Evolutionary conservation across 2,888 invertebrate genomes (phyloP).

Genomic region (Trisateles emortualis): DNA sequence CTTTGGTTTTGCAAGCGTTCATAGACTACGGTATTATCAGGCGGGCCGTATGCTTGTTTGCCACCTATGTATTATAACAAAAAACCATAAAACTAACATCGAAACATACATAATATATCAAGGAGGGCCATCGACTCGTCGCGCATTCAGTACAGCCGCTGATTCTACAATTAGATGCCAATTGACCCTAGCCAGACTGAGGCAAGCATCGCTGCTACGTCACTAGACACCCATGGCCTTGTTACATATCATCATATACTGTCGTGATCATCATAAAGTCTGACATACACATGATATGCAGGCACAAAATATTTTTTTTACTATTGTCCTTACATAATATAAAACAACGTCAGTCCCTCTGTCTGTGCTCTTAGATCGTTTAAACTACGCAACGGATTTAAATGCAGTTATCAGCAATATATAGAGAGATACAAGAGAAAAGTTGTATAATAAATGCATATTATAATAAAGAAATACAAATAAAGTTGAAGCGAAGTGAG

Average conservation of each 20-base stretch:
- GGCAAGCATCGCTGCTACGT: slow-evolving; percentile 61
- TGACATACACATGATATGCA: slow-evolving; percentile 16
- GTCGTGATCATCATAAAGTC: slow-evolving; percentile 47
- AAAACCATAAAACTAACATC: neutral
- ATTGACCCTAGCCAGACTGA: slow-evolving; percentile 74
- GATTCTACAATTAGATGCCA: slow-evolving; percentile 76
- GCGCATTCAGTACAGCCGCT: slow-evolving; percentile 50
- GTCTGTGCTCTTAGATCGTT: too few relatives aligned
- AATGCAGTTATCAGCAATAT: too few relatives aligned
- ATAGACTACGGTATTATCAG: too few relatives aligned
- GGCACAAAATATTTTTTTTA: neutral
- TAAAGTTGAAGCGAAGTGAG: too few relatives aligned
- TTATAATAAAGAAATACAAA: too few relatives aligned
- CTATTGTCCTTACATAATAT: too few relatives aligned
- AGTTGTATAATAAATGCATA: too few relatives aligned
- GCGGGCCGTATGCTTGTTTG: too few relatives aligned
- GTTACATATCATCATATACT: slow-evolving; percentile 44
- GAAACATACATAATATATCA: neutral
- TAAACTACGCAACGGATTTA: too few relatives aligned
- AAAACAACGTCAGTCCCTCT: too few relatives aligned
- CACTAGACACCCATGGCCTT: slow-evolving; percentile 57
- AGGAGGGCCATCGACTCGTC: slow-evolving; percentile 63
- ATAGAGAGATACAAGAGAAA: too few relatives aligned
- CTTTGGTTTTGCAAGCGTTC: too few relatives aligned
- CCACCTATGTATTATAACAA: neutral